Evolutionary conservation across 2,797 vertebrate species (phyloP), one percentile per base, ranked within the genome.

Genomic region (Anisognathus igniventris): DNA sequence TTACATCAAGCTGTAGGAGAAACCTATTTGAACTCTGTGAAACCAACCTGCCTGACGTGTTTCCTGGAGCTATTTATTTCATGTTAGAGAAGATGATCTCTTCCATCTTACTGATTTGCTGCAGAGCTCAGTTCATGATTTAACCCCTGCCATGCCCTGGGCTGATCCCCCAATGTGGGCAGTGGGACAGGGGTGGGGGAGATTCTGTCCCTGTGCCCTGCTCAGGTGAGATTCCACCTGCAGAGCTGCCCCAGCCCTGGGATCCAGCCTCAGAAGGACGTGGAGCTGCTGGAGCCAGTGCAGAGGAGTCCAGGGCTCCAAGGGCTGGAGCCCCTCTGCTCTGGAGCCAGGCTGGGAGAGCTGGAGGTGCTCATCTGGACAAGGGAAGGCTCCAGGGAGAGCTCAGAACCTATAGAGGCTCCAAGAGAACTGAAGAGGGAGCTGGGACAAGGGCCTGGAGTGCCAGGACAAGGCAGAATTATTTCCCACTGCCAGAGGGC

Each of bases 151-250:
- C 3, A 2, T 39, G 51, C 39, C 24, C 27, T 56, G 54, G 54
- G 31, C 42, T 42, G 10, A 24, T 67, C 7, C 10, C 27, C 7
- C 37, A 22, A 0, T 4, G 10, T 57, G 37, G 48, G 44, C 37
- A 44, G 27, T 0, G 0, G 50, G 9, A 5, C 1, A 28, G 5
- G 37, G 8, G 3, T 6, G 7, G 24, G 15, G 8, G 8, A 14
- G 3, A 33, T 70, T 50, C 17, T 50, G 37, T 3, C n/a, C 19
- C 39, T 67, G 13, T 67, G 45, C n/a, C 28, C 40, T 9, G 1
- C n/a, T 44, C 37, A 33, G 42, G 37, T 56, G 50, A 39, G 56
- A 62, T 12, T 12, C 14, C n/a, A 44, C 42, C 35, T 62, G 28
- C 42, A 62, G 48, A 75, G 42, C 48, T 68, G 35, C 40, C 27